Percentiles rank a stretch among this genome's conserved stretches.
phyloP scores from a whole-genome alignment of 2,888 invertebrate species.

The Hyles lineata region DNA sequence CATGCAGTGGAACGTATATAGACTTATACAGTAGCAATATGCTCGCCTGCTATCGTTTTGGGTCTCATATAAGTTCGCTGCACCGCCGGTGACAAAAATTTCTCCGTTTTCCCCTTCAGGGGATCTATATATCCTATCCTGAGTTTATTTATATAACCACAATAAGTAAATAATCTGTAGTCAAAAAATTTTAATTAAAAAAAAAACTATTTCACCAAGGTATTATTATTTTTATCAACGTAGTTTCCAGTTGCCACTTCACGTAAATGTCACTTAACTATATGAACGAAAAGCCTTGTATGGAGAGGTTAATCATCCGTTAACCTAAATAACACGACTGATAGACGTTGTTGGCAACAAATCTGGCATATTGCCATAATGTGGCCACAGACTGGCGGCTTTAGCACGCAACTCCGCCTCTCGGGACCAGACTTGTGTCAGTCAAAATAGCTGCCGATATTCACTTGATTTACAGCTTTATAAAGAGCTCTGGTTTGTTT shows the following conservation, averaged over 20 bases:
- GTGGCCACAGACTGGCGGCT: constrained; percentile 3
- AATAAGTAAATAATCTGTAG: too few relatives aligned
- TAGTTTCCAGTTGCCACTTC: not conserved
- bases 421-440: constrained; percentile 16
- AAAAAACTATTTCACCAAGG: too few relatives aligned
- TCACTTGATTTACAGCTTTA: not conserved
- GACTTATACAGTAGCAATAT: too few relatives aligned
- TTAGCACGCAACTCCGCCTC: constrained; percentile 13
- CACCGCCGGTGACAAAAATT: too few relatives aligned
- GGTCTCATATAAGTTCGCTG: too few relatives aligned
- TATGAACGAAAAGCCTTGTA: not conserved
- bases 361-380: constrained; percentile 22
- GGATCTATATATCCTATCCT: too few relatives aligned
- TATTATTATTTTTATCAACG: too few relatives aligned
- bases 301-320: constrained; percentile 21
- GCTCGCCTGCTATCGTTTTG: too few relatives aligned
- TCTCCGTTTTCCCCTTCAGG: too few relatives aligned
- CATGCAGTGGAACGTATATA: too few relatives aligned
- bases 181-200: too few relatives aligned
- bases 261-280: not conserved
- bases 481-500: not conserved
- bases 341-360: constrained; percentile 25
- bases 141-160: too few relatives aligned
- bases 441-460: constrained; percentile 17
- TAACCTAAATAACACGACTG: constrained; percentile 21